Evolutionary conservation across 2,888 invertebrate species (phyloP).

Genomic region (Acholoe squamosa): DNA sequence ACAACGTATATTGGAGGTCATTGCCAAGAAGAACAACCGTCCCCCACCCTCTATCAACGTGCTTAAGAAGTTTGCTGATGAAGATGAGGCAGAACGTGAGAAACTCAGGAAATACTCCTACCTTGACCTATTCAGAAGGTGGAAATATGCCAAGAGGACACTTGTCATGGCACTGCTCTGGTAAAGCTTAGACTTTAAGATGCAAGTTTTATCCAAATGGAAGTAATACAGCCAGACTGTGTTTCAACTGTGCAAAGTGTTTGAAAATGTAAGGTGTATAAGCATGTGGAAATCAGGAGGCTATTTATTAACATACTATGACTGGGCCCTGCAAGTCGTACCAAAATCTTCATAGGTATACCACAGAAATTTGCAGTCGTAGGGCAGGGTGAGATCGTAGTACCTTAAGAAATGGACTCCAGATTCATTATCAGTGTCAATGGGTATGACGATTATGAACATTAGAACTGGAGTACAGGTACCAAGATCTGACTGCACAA

Average conservation of each 20-base stretch:
- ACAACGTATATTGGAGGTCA: conserved; percentile 44
- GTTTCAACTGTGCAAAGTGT: too few relatives aligned
- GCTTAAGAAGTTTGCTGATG: conserved; percentile 4
- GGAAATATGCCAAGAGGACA: conserved; percentile 15
- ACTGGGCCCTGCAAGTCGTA: too few relatives aligned
- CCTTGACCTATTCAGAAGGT: conserved; percentile 33
- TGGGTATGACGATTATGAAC: too few relatives aligned
- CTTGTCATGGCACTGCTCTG: conserved; percentile 42
- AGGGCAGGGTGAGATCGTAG: too few relatives aligned
- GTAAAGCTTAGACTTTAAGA: conserved; percentile 33
- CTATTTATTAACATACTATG: too few relatives aligned
- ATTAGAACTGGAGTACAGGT: too few relatives aligned
- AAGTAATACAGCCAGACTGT: too few relatives aligned
- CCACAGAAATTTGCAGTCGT: conserved; percentile 9
- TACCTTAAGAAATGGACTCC: too few relatives aligned
- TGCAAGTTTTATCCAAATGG: too few relatives aligned
- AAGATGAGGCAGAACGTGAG: background rate
- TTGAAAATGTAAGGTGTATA: conserved; percentile 51
- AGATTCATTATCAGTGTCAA: too few relatives aligned
- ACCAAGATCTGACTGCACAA: too few relatives aligned
- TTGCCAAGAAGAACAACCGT: conserved; percentile 54
- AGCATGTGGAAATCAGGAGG: conserved; percentile 62
- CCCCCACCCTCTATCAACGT: background rate
- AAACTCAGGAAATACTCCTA: conserved; percentile 50
- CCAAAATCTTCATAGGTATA: background rate